Conservation (phyloP, 2,888 invertebrate species). For the Stenodera caucasica region DNA sequence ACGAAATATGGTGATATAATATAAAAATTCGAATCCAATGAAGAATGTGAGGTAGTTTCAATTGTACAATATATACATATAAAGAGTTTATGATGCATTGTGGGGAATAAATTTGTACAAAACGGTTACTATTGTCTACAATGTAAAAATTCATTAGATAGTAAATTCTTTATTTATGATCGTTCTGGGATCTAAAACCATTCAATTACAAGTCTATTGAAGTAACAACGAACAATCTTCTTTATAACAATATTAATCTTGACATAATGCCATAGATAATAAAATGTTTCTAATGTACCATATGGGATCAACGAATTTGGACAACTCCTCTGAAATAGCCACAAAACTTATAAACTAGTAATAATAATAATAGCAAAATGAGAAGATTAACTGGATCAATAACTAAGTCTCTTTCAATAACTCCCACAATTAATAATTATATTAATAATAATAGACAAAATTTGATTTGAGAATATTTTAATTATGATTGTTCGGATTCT, state of each 20-base stretch:
- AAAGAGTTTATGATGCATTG: too few species aligned
- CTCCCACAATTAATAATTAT: too few species aligned
- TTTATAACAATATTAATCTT: slow-evolving; percentile 16
- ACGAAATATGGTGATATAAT: too few species aligned
- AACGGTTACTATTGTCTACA: neutral
- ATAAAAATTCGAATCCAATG: too few species aligned
- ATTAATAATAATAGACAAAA: too few species aligned
- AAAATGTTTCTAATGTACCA: slow-evolving; percentile 9
- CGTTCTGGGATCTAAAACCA: neutral
- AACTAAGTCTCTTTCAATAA: too few species aligned
- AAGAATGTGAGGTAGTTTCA: too few species aligned
- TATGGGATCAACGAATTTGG: slow-evolving; percentile 6
- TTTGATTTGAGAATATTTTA: too few species aligned
- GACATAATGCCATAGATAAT: slow-evolving; percentile 15
- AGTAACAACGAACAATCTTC: slow-evolving; percentile 14
- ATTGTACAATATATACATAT: too few species aligned
- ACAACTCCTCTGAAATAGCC: too few species aligned
- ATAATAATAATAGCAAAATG: neutral
- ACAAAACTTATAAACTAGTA: too few species aligned
- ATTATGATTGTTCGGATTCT: too few species aligned
- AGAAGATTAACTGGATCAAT: neutral
- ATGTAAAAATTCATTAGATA: slow-evolving; percentile 3
- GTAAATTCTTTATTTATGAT: slow-evolving; percentile 14
- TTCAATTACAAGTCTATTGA: slow-evolving; percentile 13
- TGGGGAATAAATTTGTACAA: neutral